phyloP scores from a whole-genome alignment of 1,140 invertebrate genomes.

The Drosophila murphyi region DNA sequence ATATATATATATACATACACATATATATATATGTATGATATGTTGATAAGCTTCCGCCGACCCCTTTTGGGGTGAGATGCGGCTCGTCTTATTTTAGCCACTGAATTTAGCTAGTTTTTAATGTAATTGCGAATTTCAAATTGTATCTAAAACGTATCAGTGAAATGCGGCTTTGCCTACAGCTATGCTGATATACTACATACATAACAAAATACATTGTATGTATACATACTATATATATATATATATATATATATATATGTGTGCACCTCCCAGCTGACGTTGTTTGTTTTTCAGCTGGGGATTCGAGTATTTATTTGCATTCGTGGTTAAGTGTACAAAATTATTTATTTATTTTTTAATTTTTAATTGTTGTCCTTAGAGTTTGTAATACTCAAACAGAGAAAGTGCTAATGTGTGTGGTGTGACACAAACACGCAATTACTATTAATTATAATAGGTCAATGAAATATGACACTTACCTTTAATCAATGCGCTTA shows the following conservation, averaged over 20 bases:
- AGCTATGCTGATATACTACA: background rate
- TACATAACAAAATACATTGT: too few relatives aligned
- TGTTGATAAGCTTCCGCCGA: background rate
- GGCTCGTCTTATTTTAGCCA: background rate
- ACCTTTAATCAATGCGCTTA: conserved; percentile 62
- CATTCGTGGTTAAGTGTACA: conserved; percentile 6
- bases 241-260: too few relatives aligned
- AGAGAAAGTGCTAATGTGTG: background rate
- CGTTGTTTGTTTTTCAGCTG: background rate
- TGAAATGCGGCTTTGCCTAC: background rate
- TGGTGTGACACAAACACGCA: background rate
- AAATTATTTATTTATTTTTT: conserved; percentile 14
- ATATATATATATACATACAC: background rate
- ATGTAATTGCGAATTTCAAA: background rate
- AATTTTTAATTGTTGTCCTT: background rate
- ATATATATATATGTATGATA: background rate
- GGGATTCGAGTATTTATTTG: conserved; percentile 3
- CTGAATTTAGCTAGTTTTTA: background rate
- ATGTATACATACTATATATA: too few relatives aligned
- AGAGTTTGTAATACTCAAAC: background rate
- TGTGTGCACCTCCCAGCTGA: background rate
- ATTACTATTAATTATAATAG: conserved; percentile 42
- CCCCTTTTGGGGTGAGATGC: background rate
- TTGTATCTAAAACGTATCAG: background rate
- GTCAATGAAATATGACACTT: conserved; percentile 50